Conservation (phyloP, 2,113 vertebrate genomes). For the Stigmatopora nigra region DNA sequence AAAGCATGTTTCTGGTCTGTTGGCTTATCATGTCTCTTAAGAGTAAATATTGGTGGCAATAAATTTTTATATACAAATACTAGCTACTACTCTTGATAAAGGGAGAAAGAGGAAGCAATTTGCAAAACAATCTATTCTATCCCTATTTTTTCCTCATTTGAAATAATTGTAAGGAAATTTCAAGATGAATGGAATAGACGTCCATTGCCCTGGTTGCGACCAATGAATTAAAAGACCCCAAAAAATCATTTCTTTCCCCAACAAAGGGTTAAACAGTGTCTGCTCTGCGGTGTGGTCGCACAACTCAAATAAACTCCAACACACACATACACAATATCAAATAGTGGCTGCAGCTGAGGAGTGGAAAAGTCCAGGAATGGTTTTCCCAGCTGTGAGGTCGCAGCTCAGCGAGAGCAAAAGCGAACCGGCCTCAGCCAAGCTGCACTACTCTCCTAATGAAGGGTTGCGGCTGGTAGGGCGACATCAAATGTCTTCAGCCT, state of each 20-base stretch:
- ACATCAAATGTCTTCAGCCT: conserved; percentile 39
- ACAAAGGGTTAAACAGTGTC: neutral
- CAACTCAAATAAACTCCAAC: conserved; percentile 16
- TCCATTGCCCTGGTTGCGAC: too few species aligned
- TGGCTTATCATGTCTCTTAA: neutral
- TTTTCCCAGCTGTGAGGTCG: conserved; percentile 45
- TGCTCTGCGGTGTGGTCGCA: conserved; percentile 14
- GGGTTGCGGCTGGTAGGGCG: conserved; percentile 28
- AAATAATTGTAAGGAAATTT: neutral
- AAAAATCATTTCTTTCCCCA: too few species aligned
- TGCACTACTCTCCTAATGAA: conserved; percentile 32
- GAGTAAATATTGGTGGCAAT: neutral
- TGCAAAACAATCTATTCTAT: neutral
- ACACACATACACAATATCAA: conserved; percentile 8
- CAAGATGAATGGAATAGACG: too few species aligned
- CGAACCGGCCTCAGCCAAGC: conserved; percentile 12
- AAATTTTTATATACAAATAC: neutral
- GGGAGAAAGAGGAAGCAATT: neutral
- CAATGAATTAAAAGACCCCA: too few species aligned
- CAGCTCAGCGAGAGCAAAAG: conserved; percentile 10
- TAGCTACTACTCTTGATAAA: neutral
- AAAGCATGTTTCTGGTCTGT: neutral
- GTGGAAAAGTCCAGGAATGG: conserved; percentile 43
- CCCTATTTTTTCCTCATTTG: neutral
- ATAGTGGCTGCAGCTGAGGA: conserved; percentile 18